A percentile compares a stretch with the other conserved stretches of the same genome.
Conservation (phyloP, 2,888 invertebrate species). For the Rhaphigaster nebulosa region DNA sequence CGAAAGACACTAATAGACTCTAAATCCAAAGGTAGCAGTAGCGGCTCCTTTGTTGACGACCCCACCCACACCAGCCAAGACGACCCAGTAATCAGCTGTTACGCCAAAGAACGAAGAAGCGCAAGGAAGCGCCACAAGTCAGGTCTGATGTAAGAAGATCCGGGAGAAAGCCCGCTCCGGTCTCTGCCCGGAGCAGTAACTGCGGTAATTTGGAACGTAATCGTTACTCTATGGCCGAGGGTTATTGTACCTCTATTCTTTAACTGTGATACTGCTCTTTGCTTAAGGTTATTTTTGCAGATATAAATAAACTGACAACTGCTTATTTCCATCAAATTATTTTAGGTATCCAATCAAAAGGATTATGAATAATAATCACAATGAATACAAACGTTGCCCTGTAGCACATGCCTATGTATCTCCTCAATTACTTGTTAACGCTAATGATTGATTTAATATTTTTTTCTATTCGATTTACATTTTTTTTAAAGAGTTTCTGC, state of each 20-base stretch:
- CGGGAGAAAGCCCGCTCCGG: constrained; percentile 7
- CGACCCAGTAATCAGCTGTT: not conserved
- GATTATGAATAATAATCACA: no score
- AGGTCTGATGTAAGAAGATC: not conserved
- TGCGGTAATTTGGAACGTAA: not conserved
- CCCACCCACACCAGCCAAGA: not conserved
- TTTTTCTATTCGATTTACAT: no score
- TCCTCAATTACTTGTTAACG: no score
- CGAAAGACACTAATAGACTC: no score
- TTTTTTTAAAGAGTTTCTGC: no score
- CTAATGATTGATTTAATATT: no score
- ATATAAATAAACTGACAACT: not conserved
- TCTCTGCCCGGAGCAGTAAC: not conserved
- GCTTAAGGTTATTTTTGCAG: not conserved
- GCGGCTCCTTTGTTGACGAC: not conserved
- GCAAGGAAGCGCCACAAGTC: not conserved
- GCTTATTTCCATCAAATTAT: no score
- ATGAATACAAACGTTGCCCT: no score
- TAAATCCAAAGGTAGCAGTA: not conserved
- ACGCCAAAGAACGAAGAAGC: not conserved
- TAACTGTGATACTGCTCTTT: not conserved
- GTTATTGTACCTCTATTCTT: not conserved
- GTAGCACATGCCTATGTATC: no score
- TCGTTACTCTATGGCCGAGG: not conserved
- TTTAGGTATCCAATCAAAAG: no score